phyloP scores from a whole-genome alignment of 1,140 invertebrate species.

The Cotesia chilonis region DNA sequence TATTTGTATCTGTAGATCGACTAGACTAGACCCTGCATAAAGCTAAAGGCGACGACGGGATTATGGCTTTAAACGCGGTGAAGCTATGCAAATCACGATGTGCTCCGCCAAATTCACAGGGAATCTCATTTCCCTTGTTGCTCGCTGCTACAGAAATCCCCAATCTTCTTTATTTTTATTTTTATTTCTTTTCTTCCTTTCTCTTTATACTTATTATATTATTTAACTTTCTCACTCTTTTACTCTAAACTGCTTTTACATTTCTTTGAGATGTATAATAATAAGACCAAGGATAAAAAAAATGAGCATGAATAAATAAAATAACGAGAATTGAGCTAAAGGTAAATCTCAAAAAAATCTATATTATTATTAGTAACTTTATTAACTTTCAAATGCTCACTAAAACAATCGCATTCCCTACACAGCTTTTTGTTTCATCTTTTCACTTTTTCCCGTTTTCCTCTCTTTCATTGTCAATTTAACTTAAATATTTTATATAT shows the following conservation, averaged over 20 bases:
- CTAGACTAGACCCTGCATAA: constrained; percentile 16
- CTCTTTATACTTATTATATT: too few species aligned
- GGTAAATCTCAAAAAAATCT: constrained; percentile 8
- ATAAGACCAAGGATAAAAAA: neutral
- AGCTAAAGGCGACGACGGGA: constrained; percentile 30
- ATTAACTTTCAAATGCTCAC: too few species aligned
- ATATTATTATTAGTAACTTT: constrained; percentile 13
- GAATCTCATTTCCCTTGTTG: constrained; percentile 30
- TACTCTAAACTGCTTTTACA: neutral
- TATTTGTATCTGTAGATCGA: neutral
- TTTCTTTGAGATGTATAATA: constrained; percentile 25
- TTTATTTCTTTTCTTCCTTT: too few species aligned
- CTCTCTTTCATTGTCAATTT: too few species aligned
- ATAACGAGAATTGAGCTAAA: too few species aligned
- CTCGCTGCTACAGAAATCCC: constrained; percentile 11
- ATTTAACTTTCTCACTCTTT: too few species aligned
- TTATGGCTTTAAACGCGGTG: constrained; percentile 24
- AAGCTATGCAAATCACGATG: constrained; percentile 31
- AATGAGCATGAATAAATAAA: too few species aligned
- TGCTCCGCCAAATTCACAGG: constrained; percentile 27
- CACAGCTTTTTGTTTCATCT: too few species aligned
- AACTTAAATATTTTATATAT: too few species aligned
- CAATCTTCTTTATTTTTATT: neutral
- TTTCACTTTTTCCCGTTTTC: too few species aligned
- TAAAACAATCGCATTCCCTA: too few species aligned